phyloP scores from a whole-genome alignment of 1,140 invertebrate genomes.

The Lepidotrigona ventralis region DNA sequence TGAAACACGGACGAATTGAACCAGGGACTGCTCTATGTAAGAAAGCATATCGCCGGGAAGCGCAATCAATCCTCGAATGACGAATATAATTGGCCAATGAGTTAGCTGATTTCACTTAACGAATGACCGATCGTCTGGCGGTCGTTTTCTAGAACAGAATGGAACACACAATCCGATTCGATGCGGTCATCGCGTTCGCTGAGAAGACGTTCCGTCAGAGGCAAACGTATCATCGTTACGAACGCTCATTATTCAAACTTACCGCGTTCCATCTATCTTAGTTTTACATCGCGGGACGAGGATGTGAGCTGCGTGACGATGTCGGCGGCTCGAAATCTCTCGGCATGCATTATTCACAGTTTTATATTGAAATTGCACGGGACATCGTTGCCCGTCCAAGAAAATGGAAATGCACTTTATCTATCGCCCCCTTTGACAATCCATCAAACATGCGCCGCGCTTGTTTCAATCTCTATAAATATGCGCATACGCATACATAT shows the following conservation, averaged over 20 bases:
- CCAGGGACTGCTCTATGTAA: background rate
- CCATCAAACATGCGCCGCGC: slow-evolving; percentile 59
- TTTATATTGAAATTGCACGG: slow-evolving; percentile 75
- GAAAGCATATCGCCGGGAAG: slow-evolving; percentile 35
- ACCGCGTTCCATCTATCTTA: slow-evolving; percentile 74
- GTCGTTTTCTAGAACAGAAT: slow-evolving; percentile 21
- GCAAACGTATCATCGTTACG: slow-evolving; percentile 69
- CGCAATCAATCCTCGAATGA: slow-evolving; percentile 52
- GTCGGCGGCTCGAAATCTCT: slow-evolving; percentile 63
- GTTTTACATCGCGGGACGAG: slow-evolving; percentile 70
- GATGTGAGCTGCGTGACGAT: slow-evolving; percentile 75
- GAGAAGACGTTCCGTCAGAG: slow-evolving; percentile 47
- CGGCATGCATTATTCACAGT: slow-evolving; percentile 76
- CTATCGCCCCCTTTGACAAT: slow-evolving; percentile 57
- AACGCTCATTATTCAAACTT: slow-evolving; percentile 76
- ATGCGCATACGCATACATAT: slow-evolving; percentile 5
- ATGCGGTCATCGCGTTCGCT: slow-evolving; percentile 9
- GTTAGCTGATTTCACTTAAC: slow-evolving; percentile 58
- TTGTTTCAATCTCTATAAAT: slow-evolving; percentile 46
- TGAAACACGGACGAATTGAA: no score
- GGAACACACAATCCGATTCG: slow-evolving; percentile 17
- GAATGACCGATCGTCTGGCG: slow-evolving; percentile 7
- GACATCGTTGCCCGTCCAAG: slow-evolving; percentile 55
- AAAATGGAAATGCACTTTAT: slow-evolving; percentile 69
- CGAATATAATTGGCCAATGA: slow-evolving; percentile 66